Percentiles rank a stretch among this genome's conserved stretches.
Conservation (phyloP, 2,113 vertebrate species). For the Marmota flaviventris region DNA sequence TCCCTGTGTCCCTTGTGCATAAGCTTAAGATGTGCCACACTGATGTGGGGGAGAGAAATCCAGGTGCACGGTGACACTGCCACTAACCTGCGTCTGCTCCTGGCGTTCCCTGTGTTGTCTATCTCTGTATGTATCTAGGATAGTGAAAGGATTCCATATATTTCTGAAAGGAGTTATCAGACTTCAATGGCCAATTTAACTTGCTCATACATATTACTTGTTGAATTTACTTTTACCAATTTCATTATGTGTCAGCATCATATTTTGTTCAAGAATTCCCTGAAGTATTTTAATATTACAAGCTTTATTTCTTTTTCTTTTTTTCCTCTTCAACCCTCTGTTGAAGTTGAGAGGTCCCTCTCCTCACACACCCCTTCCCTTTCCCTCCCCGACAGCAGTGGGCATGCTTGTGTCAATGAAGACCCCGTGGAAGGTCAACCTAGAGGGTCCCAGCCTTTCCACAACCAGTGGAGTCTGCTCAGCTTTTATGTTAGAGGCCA, state of each 20-base stretch:
- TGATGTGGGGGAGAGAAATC: background rate
- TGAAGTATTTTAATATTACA: background rate
- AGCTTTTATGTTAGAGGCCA: background rate
- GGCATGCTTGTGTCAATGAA: background rate
- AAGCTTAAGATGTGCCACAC: no score
- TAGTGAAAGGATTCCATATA: background rate
- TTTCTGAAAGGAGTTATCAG: background rate
- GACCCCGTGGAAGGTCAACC: no score
- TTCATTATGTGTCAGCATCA: background rate
- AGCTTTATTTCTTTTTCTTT: background rate
- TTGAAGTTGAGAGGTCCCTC: no score
- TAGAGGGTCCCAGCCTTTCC: no score
- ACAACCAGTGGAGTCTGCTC: rapidly evolving
- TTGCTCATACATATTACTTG: background rate
- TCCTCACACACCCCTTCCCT: background rate
- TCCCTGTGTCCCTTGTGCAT: no score
- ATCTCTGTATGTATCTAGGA: background rate
- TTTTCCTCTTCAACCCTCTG: background rate
- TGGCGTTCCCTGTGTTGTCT: background rate
- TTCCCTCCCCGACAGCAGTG: no score
- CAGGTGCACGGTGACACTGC: no score
- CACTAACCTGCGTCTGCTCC: background rate
- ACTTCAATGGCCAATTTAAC: background rate
- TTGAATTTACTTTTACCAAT: background rate
- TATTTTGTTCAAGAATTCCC: background rate